Conservation (phyloP, 2,113 vertebrate species). For the Panthera uncia region DNA sequence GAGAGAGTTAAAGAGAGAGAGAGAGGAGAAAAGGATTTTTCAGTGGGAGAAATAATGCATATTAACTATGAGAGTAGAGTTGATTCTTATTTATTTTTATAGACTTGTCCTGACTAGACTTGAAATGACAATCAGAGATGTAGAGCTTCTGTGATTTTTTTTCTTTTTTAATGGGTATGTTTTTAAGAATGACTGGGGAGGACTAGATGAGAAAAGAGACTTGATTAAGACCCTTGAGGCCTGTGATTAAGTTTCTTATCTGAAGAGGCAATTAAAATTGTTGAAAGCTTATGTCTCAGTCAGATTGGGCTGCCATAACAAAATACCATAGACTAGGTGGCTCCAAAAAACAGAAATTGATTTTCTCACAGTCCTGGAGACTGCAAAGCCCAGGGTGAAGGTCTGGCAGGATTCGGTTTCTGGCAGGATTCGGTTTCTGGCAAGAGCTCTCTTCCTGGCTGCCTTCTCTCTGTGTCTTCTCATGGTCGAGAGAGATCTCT, state of each 20-base stretch:
- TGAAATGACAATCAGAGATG: conserved; percentile 24
- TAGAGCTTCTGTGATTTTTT: background rate
- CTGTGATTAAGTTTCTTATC: conserved; percentile 26
- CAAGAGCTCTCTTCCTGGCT: background rate
- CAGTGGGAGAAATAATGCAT: background rate
- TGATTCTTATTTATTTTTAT: conserved; percentile 25
- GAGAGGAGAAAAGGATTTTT: background rate
- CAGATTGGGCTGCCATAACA: background rate
- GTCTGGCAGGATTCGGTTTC: background rate
- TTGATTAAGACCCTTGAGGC: conserved; percentile 12
- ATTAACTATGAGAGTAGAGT: background rate
- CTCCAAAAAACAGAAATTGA: background rate
- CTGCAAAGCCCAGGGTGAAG: background rate
- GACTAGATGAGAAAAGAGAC: background rate
- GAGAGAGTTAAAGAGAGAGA: background rate
- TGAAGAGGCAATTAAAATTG: background rate
- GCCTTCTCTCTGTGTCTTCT: background rate
- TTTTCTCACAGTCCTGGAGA: background rate
- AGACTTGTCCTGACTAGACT: background rate
- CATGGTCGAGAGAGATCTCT: background rate
- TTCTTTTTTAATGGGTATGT: background rate
- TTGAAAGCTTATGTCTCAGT: background rate
- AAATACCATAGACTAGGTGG: background rate
- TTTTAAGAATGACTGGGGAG: background rate
- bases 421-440: background rate